Conservation (phyloP, 2,113 vertebrate species). For the Notothenia rossii region DNA sequence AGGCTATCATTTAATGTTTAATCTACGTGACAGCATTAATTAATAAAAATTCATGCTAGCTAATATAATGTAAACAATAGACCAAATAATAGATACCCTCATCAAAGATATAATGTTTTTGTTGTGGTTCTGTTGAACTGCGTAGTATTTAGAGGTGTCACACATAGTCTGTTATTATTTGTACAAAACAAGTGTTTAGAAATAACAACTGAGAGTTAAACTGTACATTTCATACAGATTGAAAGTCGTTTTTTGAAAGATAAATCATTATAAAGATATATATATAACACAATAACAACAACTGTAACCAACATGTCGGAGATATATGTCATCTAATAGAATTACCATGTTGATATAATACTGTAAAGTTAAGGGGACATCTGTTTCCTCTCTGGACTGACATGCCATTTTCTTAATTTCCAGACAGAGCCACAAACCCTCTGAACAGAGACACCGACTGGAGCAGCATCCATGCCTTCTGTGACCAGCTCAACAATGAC, state of each 20-base stretch:
- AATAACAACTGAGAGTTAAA: neutral
- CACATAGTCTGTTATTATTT: neutral
- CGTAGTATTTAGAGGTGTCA: neutral
- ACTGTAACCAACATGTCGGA: neutral
- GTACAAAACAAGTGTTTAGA: neutral
- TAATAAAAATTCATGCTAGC: neutral
- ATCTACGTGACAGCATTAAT: neutral
- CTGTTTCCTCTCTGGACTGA: neutral
- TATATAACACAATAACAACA: neutral
- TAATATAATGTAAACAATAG: neutral
- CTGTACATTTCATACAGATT: neutral
- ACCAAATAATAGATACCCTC: neutral
- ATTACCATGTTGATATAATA: neutral
- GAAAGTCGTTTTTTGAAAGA: neutral
- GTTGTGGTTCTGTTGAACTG: neutral
- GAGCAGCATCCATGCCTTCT: slow-evolving; percentile 94
- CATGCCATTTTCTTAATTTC: slow-evolving; percentile 15
- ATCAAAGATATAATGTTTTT: neutral
- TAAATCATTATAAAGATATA: too few relatives aligned
- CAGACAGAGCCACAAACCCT: slow-evolving; percentile 97
- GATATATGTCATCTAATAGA: neutral
- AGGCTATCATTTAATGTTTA: too few relatives aligned
- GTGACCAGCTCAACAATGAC: slow-evolving; percentile 96
- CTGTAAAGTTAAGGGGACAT: neutral
- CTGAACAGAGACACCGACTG: slow-evolving; percentile 95